Conservation (phyloP, 2,797 vertebrate species). For the Bovichtus diacanthus region DNA sequence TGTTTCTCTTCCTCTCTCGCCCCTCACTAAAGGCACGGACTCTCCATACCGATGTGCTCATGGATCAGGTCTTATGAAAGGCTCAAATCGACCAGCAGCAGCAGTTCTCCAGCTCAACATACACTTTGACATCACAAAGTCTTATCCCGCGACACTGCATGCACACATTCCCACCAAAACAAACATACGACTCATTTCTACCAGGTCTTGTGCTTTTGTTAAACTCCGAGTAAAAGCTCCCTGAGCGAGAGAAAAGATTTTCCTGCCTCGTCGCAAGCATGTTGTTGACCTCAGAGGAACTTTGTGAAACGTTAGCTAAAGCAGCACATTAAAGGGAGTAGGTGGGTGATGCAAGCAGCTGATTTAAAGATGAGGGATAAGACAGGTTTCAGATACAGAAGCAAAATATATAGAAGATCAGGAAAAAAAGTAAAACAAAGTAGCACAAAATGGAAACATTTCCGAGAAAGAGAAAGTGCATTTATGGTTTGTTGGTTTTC, state of each 20-base stretch:
- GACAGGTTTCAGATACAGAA: neutral
- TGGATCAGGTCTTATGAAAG: slow-evolving; percentile 60
- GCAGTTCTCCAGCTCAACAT: neutral
- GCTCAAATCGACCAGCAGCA: slow-evolving; percentile 34
- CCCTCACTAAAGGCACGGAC: neutral
- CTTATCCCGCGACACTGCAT: neutral
- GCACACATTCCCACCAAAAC: slow-evolving; percentile 7
- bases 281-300: slow-evolving; percentile 45
- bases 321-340: neutral
- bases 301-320: slow-evolving; percentile 29
- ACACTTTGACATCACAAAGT: slow-evolving; percentile 11
- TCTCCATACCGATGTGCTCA: slow-evolving; percentile 59
- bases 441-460: neutral
- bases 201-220: slow-evolving; percentile 23
- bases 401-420: neutral
- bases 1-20: slow-evolving; percentile 13
- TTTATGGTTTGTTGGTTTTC: slow-evolving; percentile 14
- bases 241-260: neutral
- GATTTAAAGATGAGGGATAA: neutral
- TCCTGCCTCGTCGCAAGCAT: neutral
- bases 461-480: neutral
- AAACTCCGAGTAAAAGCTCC: slow-evolving; percentile 3
- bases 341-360: neutral
- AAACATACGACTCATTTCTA: neutral
- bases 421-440: neutral